Evolutionary conservation across 2,113 vertebrate species (phyloP), one percentile per base, ranked within the genome.

Genomic region (Anarhynchus alexandrinus): DNA sequence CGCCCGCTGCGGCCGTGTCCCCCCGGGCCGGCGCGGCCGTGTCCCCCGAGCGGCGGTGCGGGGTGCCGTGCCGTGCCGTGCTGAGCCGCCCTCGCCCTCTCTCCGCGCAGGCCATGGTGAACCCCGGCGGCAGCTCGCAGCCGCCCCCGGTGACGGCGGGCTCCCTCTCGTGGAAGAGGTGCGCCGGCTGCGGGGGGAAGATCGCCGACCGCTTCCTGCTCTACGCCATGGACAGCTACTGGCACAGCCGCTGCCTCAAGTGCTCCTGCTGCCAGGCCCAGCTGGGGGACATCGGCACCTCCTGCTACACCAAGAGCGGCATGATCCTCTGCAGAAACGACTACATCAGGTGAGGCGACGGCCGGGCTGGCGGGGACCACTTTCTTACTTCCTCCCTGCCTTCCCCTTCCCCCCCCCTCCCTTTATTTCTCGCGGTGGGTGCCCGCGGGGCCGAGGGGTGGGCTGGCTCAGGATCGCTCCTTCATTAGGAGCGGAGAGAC

Each of bases 271-370:
- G 99, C 98, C 99, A 99, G 98, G 99, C 99, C 91, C 99, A 99
- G 98, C 99, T 99, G 96, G 99, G 99, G 10, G 99, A 99, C 98
- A 99, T 99, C 92, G 99, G 99, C 96, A 99, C 99, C 38, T 99
- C 99, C 62, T 99, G 99, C 98, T 99, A 99, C 98, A 99, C 99
- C 94, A 99, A 99, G 98, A 99, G 99, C 90, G 99, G 99, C 97
- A 99, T 99, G 99, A 99, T 99, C 97, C 99, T 99, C 91, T 99
- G 99, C 97, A 99, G 99, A 98, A 99, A 99, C 92, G 99, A 99
- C 98, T 99, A 99, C 97, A 99, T 99, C 99, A 99, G 99, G 99
- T 99, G 97, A 98, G 90, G 93, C 71, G 66, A 69, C 67, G 74
- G 79, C 93, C 58, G 30, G 82, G 84, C 86, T 82, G 95, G 86